These are phyloP conservation scores for Araneus ventricosus DNA, from an alignment of 1,140 invertebrate genomes.

Conservation along the genomic window DNA sequence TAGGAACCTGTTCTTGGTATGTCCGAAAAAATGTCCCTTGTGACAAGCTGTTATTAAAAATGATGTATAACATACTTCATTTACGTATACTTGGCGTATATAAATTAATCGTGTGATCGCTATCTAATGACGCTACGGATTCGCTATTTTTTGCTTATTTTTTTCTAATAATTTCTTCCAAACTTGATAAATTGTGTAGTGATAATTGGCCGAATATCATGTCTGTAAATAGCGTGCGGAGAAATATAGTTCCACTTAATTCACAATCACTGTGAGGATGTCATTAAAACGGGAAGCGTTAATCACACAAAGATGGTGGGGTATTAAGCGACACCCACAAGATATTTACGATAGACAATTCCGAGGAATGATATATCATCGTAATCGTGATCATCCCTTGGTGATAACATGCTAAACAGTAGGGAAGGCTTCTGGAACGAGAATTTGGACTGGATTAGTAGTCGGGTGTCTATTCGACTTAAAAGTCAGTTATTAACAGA, in stretches of 20 bases:
- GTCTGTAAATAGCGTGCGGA: constrained; percentile 38
- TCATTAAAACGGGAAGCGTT: constrained; percentile 45
- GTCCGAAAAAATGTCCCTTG: constrained; percentile 42
- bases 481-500: too few species aligned
- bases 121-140: constrained; percentile 6
- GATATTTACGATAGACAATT: constrained; percentile 25
- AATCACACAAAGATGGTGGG: constrained; percentile 26
- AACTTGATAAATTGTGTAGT: constrained; percentile 59
- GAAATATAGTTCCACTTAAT: constrained; percentile 46
- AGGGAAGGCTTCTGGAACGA: neutral
- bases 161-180: constrained; percentile 37
- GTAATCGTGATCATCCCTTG: neutral
- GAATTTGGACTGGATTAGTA: too few species aligned
- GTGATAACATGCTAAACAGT: constrained; percentile 10
- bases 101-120: constrained; percentile 64
- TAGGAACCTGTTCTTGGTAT: constrained; percentile 55
- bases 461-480: too few species aligned
- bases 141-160: neutral
- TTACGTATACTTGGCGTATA: constrained; percentile 53
- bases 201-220: constrained; percentile 52
- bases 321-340: constrained; percentile 52
- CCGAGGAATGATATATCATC: constrained; percentile 1
- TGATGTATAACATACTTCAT: constrained; percentile 62
- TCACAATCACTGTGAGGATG: constrained; percentile 31
- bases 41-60: constrained; percentile 62